phyloP scores from a whole-genome alignment of 2,113 vertebrate species.

The Apodemus sylvaticus region DNA sequence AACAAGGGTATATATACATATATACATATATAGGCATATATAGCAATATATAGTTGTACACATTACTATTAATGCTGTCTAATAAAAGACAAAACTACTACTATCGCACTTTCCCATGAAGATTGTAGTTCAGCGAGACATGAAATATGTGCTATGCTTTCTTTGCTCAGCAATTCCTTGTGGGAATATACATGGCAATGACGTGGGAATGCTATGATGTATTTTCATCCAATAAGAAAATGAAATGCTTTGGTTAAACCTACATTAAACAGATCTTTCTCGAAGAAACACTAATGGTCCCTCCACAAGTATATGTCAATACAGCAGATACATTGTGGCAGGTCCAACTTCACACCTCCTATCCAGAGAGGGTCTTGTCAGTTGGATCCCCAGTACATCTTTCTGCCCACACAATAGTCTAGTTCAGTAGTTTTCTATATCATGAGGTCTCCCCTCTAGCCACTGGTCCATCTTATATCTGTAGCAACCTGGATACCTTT shows the following conservation, averaged over 20 bases:
- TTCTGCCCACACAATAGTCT: background rate
- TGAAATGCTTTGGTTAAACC: background rate
- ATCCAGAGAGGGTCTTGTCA: background rate
- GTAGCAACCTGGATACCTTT: background rate
- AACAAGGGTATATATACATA: too few species aligned
- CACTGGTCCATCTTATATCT: background rate
- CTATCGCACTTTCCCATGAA: background rate
- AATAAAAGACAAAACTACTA: background rate
- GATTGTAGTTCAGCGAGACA: background rate
- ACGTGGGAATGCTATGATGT: background rate
- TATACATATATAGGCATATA: too few species aligned
- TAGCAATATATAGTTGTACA: too few species aligned
- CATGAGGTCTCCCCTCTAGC: background rate
- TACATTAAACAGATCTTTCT: background rate
- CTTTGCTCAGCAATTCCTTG: background rate
- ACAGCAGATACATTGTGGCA: background rate
- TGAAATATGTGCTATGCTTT: background rate
- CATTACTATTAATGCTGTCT: background rate
- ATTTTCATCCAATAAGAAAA: background rate
- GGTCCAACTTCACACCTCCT: background rate
- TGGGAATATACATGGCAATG: background rate
- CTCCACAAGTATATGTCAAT: background rate
- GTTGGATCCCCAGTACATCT: background rate
- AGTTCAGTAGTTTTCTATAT: background rate
- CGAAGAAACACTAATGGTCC: background rate